Percentiles rank a stretch among this genome's conserved stretches.
Evolutionary conservation across 2,113 vertebrate genomes (phyloP).

Genomic region (Galemys pyrenaicus): DNA sequence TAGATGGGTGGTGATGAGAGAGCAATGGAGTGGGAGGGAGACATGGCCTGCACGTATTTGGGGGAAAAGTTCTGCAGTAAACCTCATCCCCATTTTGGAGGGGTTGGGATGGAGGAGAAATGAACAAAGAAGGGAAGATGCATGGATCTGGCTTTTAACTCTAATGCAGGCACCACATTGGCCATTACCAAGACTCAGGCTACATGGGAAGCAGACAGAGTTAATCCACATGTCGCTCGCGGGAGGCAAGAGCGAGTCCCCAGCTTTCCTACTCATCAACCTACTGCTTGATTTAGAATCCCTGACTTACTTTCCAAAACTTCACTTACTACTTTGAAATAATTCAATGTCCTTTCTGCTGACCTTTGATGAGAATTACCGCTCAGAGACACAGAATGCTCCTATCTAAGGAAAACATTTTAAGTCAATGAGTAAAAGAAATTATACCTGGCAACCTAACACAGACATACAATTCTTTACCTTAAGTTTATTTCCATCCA

Average conservation of each 20-base stretch:
- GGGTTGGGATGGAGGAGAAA: neutral
- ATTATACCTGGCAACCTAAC: slow-evolving; percentile 25
- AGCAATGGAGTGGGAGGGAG: neutral
- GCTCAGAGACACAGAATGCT: neutral
- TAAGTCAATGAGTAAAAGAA: neutral
- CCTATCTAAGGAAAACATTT: neutral
- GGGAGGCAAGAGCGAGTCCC: neutral
- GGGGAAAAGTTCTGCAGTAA: neutral
- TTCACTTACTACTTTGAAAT: neutral
- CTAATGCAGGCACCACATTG: neutral
- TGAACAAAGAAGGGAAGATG: neutral
- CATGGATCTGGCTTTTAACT: neutral
- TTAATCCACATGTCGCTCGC: neutral
- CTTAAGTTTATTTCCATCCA: slow-evolving; percentile 94
- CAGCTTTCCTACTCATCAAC: neutral
- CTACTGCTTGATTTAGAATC: neutral
- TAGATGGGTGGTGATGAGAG: slow-evolving; percentile 13
- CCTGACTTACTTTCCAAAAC: neutral
- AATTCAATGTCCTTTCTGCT: neutral
- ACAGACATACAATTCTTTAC: slow-evolving; percentile 81
- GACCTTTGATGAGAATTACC: neutral
- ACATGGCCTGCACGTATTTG: neutral
- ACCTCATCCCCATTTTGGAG: neutral
- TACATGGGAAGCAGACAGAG: neutral
- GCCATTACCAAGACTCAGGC: slow-evolving; percentile 20